Conservation (phyloP, 2,888 invertebrate species). For the Drosophila monieri region DNA sequence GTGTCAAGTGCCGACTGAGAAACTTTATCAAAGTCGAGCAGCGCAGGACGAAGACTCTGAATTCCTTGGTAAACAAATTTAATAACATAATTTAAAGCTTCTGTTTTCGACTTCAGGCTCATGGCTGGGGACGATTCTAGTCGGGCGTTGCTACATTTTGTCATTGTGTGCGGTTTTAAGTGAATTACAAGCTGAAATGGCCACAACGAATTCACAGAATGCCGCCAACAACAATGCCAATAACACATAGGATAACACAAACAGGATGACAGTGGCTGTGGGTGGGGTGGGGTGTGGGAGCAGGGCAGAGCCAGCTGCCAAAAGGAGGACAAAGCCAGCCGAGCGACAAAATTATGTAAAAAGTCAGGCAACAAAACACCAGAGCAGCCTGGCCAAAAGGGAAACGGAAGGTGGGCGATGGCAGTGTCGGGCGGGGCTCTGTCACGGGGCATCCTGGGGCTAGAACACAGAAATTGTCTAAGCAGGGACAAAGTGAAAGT, state of each 20-base stretch:
- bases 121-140: neutral
- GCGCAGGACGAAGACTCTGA: slow-evolving; percentile 1
- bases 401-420: slow-evolving; percentile 12
- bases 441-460: slow-evolving; percentile 27
- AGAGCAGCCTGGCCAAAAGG: slow-evolving; percentile 20
- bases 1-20: slow-evolving; percentile 28
- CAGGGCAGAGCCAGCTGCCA: slow-evolving; percentile 29
- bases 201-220: slow-evolving; percentile 54
- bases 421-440: neutral
- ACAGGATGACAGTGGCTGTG: slow-evolving; percentile 32
- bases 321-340: slow-evolving; percentile 62
- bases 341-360: slow-evolving; percentile 75
- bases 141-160: slow-evolving; percentile 37
- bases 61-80: slow-evolving; percentile 42
- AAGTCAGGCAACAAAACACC: slow-evolving; percentile 56
- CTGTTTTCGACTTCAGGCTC: slow-evolving; percentile 20
- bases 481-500: slow-evolving; percentile 60
- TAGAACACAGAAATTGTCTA: slow-evolving; percentile 62
- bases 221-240: slow-evolving; percentile 55
- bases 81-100: slow-evolving; percentile 58
- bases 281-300: neutral
- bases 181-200: slow-evolving; percentile 65
- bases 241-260: slow-evolving; percentile 51
- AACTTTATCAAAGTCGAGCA: slow-evolving; percentile 35
- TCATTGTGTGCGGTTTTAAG: slow-evolving; percentile 63